These are phyloP conservation scores for Tortricodes alternella DNA, from an alignment of 2,888 invertebrate genomes.

Conservation along the genomic window DNA sequence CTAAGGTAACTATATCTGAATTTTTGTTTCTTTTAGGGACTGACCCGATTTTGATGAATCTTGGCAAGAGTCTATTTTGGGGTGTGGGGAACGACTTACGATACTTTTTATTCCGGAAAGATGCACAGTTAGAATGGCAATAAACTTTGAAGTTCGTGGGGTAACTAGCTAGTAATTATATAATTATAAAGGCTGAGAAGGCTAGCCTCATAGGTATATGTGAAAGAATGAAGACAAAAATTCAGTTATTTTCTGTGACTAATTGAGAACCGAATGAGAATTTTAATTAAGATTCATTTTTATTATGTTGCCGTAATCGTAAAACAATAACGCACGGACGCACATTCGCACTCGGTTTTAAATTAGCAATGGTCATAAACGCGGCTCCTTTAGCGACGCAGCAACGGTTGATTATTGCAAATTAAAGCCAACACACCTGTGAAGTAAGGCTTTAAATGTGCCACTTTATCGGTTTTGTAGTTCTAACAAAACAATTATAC, in stretches of 20 bases:
- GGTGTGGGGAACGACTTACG: too few species aligned
- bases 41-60: too few species aligned
- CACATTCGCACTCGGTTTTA: constrained; percentile 46
- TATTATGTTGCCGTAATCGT: constrained; percentile 18
- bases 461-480: constrained; percentile 38
- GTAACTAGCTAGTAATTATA: too few species aligned
- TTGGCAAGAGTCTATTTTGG: too few species aligned
- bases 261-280: constrained; percentile 7
- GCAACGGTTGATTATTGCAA: constrained; percentile 65
- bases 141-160: too few species aligned
- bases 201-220: too few species aligned
- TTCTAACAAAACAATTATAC: constrained; percentile 12
- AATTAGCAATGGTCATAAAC: constrained; percentile 65
- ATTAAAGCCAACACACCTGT: constrained; percentile 62
- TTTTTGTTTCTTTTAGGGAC: too few species aligned
- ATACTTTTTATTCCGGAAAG: too few species aligned
- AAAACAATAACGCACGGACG: constrained; percentile 46
- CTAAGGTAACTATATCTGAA: too few species aligned
- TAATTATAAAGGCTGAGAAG: too few species aligned
- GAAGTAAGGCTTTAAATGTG: constrained; percentile 55
- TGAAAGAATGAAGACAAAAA: neutral
- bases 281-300: constrained; percentile 27
- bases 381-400: constrained; percentile 65
- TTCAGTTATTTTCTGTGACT: constrained; percentile 12
- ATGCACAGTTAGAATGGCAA: too few species aligned